Evolutionary conservation across 1,140 invertebrate species (phyloP), one percentile per base, ranked within the genome.

Genomic region (Contarinia nasturtii): DNA sequence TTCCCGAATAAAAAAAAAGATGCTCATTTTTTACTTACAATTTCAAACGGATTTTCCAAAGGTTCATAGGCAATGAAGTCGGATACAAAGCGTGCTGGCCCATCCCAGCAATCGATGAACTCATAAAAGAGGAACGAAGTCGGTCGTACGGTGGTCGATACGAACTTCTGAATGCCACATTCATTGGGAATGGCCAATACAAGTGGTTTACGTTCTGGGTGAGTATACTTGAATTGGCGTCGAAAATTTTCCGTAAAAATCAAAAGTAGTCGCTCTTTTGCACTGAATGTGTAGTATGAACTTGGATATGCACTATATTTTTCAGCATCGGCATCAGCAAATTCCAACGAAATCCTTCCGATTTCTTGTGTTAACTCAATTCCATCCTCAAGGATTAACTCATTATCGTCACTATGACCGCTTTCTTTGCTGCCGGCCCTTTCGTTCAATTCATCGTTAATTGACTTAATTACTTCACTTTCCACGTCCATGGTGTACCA

Each of bases 171-270:
- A 34, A 79, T 57, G 38, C 75, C 75, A 59, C 82, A 89, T 66
- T 91, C 87, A 65, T 92, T 92, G 38, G 78, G 72, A 40, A 77
- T 74, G 20, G 77, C 81, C 14, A 92, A 59, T 27, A 90, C 67
- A 37, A 90, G 57, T 10, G 81, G 80, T 52, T 77, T 79, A 48
- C 82, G 69, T 44, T 77, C 61, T 1, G 74, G 70, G 60, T 77
- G 82, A 44, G 76, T 67, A 48, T 71, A 68, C 18, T 68, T 64
- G 68, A 79, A 88, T 54, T 91, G 87, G 50, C 74, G 71, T 41
- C 86, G 71, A 60, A 91, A 92, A 61, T 90, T 91, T 61, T 86
- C 80, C 1, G 80, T 77, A 53, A 83, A 79, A 38, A 79, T 72
- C 8, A 86, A 55, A 7, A 89, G 57, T 7, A 86, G 55, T 44